These are phyloP conservation scores for Maccullochella peelii DNA, from an alignment of 2,113 vertebrate genomes.

Conservation along the genomic window DNA sequence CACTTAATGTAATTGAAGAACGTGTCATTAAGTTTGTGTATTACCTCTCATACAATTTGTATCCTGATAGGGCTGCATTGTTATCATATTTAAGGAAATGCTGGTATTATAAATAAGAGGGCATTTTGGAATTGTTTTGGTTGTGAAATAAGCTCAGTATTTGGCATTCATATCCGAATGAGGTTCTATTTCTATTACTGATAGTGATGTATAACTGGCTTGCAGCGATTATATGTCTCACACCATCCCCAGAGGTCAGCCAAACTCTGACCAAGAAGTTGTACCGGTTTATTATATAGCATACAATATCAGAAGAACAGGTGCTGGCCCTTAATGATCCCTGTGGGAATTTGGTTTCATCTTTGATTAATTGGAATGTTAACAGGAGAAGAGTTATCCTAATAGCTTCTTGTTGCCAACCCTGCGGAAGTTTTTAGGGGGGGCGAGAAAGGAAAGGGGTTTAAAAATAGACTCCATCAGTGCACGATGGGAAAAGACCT, in stretches of 20 bases:
- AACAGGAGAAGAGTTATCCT: constrained; percentile 73
- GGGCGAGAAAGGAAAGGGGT: constrained; percentile 56
- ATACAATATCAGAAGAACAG: constrained; percentile 62
- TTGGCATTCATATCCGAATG: constrained; percentile 39
- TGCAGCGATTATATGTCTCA: constrained; percentile 49
- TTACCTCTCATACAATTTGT: not conserved
- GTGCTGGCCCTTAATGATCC: constrained; percentile 74
- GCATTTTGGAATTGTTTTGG: constrained; percentile 30
- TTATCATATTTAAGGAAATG: constrained; percentile 23
- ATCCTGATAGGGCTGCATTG: not conserved
- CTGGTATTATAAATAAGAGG: not conserved
- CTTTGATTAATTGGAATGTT: constrained; percentile 79
- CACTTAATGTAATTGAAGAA: constrained; percentile 14
- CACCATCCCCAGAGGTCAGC: constrained; percentile 38
- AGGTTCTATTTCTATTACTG: constrained; percentile 49
- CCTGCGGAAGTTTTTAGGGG: constrained; percentile 76
- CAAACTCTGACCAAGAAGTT: constrained; percentile 40
- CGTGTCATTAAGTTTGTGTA: not conserved
- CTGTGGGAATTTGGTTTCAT: constrained; percentile 70
- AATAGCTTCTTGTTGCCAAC: constrained; percentile 75
- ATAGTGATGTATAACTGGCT: constrained; percentile 33
- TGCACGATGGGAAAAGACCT: constrained; percentile 73
- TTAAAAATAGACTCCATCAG: constrained; percentile 82
- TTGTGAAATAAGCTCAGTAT: constrained; percentile 37
- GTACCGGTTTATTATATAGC: constrained; percentile 39